A percentile compares a stretch with the other conserved stretches of the same genome.
phyloP scores from a whole-genome alignment of 2,888 invertebrate genomes.

The Ceratothoa steindachneri region DNA sequence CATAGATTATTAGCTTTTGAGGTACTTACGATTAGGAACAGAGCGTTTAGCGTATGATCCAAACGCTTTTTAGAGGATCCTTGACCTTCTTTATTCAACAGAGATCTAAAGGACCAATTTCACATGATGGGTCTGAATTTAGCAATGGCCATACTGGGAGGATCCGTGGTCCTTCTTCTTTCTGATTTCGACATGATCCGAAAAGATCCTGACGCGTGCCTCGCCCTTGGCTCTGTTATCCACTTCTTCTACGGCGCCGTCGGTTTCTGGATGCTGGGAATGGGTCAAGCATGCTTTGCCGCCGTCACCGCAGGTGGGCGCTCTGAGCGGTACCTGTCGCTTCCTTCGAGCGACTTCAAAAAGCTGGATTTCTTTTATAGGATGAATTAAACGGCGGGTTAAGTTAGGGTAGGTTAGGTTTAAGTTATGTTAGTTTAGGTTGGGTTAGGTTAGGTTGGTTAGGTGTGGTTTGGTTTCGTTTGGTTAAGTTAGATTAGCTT shows the following conservation, averaged over 20 bases:
- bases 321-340: not conserved
- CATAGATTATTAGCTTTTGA: too few species aligned
- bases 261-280: slow-evolving; percentile 29
- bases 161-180: slow-evolving; percentile 48
- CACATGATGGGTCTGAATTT: slow-evolving; percentile 50
- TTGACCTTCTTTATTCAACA: slow-evolving; percentile 18
- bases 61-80: too few species aligned
- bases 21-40: too few species aligned
- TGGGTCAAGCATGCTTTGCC: slow-evolving; percentile 39
- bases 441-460: too few species aligned
- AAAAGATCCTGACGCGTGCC: slow-evolving; percentile 40
- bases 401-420: too few species aligned
- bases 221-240: slow-evolving; percentile 35
- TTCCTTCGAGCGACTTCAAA: too few species aligned
- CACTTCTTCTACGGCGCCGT: slow-evolving; percentile 46
- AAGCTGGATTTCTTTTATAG: too few species aligned
- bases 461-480: too few species aligned
- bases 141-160: slow-evolving; percentile 48
- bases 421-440: too few species aligned
- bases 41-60: too few species aligned
- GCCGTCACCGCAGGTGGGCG: slow-evolving; percentile 40
- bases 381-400: too few species aligned
- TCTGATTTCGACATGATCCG: slow-evolving; percentile 47
- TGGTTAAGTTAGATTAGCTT: too few species aligned
- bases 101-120: slow-evolving; percentile 50